Conservation (phyloP, 2,888 invertebrate species). For the Harmothoe impar region DNA sequence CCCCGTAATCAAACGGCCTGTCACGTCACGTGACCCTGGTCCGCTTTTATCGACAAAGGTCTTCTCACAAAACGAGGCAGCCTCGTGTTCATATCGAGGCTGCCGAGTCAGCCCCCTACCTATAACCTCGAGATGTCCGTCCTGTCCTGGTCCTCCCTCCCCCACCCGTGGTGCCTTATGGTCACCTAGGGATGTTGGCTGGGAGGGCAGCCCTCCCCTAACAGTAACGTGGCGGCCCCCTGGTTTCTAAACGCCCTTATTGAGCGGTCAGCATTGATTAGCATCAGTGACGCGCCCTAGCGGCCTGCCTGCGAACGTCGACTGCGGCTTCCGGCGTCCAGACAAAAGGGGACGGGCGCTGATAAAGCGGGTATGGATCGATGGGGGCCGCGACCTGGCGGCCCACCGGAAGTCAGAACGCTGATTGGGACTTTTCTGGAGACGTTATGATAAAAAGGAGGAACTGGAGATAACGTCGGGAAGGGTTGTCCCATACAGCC, state of each 20-base stretch:
- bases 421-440: slow-evolving; percentile 23
- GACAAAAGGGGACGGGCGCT: slow-evolving; percentile 19
- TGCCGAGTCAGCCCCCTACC: neutral
- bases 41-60: slow-evolving; percentile 15
- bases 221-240: neutral
- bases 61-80: neutral
- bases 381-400: neutral
- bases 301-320: neutral
- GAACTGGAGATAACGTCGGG: neutral
- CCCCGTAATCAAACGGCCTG: neutral
- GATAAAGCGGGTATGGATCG: slow-evolving; percentile 15
- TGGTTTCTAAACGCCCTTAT: slow-evolving; percentile 23
- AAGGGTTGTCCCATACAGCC: neutral
- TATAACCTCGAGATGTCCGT: neutral
- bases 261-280: slow-evolving; percentile 23
- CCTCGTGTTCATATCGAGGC: neutral
- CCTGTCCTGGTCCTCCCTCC: neutral
- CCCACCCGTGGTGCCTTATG: neutral
- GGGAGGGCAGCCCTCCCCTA: neutral
- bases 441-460: slow-evolving; percentile 29
- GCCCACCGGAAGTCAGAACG: slow-evolving; percentile 2
- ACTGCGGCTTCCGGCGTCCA: neutral
- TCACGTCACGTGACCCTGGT: neutral
- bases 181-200: neutral
- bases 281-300: slow-evolving; percentile 22